These are phyloP conservation scores for Staurois parvus DNA, from an alignment of 2,797 vertebrate species.

Conservation along the genomic window DNA sequence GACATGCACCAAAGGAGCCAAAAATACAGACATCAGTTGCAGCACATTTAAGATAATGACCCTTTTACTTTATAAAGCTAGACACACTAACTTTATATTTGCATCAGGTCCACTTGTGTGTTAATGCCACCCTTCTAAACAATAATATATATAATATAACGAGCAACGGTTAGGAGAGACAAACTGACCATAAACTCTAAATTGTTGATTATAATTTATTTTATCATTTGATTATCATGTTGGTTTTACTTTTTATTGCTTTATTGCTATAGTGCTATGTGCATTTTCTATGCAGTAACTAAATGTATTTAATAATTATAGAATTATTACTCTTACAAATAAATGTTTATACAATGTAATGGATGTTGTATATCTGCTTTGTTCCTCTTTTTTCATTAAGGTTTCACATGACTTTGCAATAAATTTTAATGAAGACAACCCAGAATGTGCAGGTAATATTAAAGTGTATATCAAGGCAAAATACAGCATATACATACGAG, in stretches of 20 bases:
- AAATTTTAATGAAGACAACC: constrained; percentile 99
- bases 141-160: too few species aligned
- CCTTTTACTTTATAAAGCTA: too few species aligned
- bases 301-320: background rate
- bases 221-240: background rate
- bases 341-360: background rate
- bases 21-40: too few species aligned
- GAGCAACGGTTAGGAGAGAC: background rate
- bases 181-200: background rate
- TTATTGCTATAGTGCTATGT: too few species aligned
- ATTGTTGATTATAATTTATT: background rate
- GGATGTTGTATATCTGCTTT: background rate
- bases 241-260: background rate
- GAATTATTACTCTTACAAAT: background rate
- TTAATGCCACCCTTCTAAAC: too few species aligned
- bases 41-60: too few species aligned
- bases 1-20: too few species aligned
- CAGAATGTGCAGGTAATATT: constrained; percentile 94
- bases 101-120: too few species aligned
- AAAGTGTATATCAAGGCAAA: constrained; percentile 3
- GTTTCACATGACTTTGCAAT: constrained; percentile 98
- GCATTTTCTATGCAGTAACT: background rate
- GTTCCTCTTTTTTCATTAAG: constrained; percentile 73
- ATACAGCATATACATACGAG: too few species aligned
- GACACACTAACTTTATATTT: too few species aligned